Evolutionary conservation across 2,888 invertebrate genomes (phyloP), one percentile per base, ranked within the genome.

Genomic region (Gymnocheta viridis): DNA sequence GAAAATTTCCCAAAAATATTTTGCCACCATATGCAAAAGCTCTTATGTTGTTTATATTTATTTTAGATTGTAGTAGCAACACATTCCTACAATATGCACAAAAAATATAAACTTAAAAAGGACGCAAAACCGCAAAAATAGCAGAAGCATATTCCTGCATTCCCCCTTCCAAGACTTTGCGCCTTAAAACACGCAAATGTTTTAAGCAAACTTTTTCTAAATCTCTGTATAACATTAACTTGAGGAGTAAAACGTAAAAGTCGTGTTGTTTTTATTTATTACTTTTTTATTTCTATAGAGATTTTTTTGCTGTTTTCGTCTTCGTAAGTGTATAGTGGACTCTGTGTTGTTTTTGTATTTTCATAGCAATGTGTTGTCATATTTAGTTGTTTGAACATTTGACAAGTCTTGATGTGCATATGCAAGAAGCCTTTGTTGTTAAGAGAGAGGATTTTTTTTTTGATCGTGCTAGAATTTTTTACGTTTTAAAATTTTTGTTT

Each of bases 21-120:
- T 74, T 56, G 29, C 60, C 54, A 78, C 77, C 84, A 81, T 80
- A 80, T 84, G 80, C 62, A 77, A 60, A n/a, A 32, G 54, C 51
- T 54, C 49, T 47, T 69, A 77, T 60, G 62, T 74, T 60, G 62
- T 74, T 69, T 56, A 17, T 38, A 49, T 60, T 32, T 47, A 7
- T 51, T 58, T 29, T 29, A 32, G 17, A 1, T 14, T 3, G 10
- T 22, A 38, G 29, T 56, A 60, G 78, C 79, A 79, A 83, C 67
- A 77, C 19, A 66, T 77, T 69, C 67, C 62, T 44, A 60, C 49
- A 64, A 77, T 38, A 80, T 38, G 80, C 80, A 77, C 64, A 76
- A 83, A 82, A 35, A 74, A 73, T 66, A 32, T 22, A 38, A 41
- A 14, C 54, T 41, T 41, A 27, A 47, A 22, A 29, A 17, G 64